phyloP scores from a whole-genome alignment of 2,113 vertebrate genomes.

The Ovibos moschatus region DNA sequence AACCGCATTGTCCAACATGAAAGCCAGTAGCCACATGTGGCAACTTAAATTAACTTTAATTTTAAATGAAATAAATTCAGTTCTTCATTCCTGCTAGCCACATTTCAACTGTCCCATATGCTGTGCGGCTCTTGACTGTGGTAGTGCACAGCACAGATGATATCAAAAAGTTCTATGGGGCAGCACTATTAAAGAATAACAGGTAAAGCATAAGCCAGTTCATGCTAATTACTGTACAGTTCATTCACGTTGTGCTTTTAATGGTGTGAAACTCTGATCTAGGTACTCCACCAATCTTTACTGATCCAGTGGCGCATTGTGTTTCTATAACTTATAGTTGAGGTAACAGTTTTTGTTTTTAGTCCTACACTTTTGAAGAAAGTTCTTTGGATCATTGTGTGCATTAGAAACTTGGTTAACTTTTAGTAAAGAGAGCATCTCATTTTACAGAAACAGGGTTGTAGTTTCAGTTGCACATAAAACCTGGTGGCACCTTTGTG shows the following conservation, averaged over 20 bases:
- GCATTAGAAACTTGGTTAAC: not conserved
- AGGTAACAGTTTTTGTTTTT: not conserved
- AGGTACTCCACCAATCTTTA: not conserved
- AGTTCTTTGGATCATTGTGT: not conserved
- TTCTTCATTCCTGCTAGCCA: not conserved
- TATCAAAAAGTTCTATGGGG: not conserved
- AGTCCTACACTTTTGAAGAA: not conserved
- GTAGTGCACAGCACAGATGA: not conserved
- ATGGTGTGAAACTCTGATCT: not conserved
- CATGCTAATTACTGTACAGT: not conserved
- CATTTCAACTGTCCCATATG: not conserved
- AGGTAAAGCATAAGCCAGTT: not conserved
- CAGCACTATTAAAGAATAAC: not conserved
- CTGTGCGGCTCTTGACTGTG: not conserved
- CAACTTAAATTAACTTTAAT: not conserved
- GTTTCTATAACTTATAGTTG: not conserved
- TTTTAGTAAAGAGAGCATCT: not conserved
- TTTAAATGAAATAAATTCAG: not conserved
- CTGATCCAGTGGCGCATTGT: not conserved
- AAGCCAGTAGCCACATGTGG: not conserved
- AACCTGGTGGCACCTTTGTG: not conserved
- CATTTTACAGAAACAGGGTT: not conserved
- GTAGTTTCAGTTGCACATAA: not conserved
- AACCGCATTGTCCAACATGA: not conserved
- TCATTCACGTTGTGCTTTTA: not conserved